Evolutionary conservation across 2,888 invertebrate species (phyloP).

Genomic region (Pimpla rufipes): DNA sequence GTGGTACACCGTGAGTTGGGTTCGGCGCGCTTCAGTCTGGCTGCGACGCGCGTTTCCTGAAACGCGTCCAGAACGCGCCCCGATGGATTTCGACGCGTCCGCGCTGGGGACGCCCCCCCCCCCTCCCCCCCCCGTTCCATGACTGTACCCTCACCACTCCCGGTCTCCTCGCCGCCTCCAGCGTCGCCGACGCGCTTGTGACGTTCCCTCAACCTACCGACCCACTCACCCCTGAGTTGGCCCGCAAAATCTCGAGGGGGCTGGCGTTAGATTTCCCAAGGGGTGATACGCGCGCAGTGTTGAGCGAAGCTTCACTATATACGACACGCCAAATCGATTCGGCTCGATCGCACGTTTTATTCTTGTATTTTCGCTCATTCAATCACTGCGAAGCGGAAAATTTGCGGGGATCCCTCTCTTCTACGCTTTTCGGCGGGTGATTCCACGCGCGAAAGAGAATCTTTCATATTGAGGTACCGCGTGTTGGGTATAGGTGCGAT

Average conservation of each 20-base stretch:
- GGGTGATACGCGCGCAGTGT: conserved; percentile 5
- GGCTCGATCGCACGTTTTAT: neutral
- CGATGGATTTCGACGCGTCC: conserved; percentile 58
- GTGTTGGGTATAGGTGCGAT: too few relatives aligned
- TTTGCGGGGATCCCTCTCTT: neutral
- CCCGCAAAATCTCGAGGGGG: conserved; percentile 43
- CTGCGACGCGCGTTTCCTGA: conserved; percentile 59
- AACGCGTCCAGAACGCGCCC: conserved; percentile 48
- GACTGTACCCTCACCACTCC: neutral
- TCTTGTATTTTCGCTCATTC: conserved; percentile 6
- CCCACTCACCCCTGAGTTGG: conserved; percentile 27
- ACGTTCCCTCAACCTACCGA: conserved; percentile 50
- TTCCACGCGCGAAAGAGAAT: too few relatives aligned
- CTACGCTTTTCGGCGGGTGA: neutral
- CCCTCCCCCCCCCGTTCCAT: conserved; percentile 1
- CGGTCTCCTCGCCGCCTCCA: neutral
- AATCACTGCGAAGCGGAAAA: neutral
- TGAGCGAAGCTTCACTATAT: neutral
- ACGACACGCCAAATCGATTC: conserved; percentile 10
- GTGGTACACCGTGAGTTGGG: neutral
- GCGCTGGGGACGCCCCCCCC: conserved; percentile 20
- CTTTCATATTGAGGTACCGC: too few relatives aligned
- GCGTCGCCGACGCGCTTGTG: conserved; percentile 38
- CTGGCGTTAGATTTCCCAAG: conserved; percentile 58
- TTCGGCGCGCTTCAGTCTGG: conserved; percentile 30